Conservation (phyloP, 2,797 vertebrate species). For the Protonibea diacanthus region DNA sequence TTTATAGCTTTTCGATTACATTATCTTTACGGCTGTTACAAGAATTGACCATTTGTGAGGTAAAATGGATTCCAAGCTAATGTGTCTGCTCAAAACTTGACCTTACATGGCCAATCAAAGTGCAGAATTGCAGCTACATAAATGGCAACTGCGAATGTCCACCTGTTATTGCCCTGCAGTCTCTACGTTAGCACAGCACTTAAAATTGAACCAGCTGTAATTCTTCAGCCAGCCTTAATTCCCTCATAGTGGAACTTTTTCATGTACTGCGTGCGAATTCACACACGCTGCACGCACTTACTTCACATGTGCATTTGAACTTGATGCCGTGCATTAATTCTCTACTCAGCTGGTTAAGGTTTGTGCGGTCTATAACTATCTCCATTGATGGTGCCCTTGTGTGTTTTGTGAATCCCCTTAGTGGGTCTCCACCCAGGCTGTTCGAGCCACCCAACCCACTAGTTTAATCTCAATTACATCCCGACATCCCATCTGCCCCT, state of each 20-base stretch:
- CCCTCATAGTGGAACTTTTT: constrained; percentile 14
- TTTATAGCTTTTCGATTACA: constrained; percentile 78
- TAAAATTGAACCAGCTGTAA: constrained; percentile 31
- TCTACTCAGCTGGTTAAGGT: constrained; percentile 23
- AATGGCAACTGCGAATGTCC: constrained; percentile 56
- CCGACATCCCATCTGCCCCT: constrained; percentile 71
- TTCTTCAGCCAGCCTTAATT: constrained; percentile 9
- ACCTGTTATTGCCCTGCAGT: constrained; percentile 53
- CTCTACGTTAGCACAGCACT: constrained; percentile 30
- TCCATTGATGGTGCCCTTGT: constrained; percentile 38
- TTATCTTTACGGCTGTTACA: constrained; percentile 76
- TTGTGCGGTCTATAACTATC: constrained; percentile 35
- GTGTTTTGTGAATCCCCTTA: constrained; percentile 50
- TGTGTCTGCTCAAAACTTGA: constrained; percentile 72
- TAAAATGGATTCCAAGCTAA: constrained; percentile 78
- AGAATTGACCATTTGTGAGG: constrained; percentile 76
- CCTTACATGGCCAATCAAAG: constrained; percentile 64
- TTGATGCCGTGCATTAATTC: constrained; percentile 12
- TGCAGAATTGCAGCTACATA: constrained; percentile 49
- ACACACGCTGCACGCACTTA: background rate
- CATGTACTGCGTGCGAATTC: background rate
- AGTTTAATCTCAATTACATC: constrained; percentile 80
- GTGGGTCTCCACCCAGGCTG: constrained; percentile 62
- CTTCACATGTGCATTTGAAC: constrained; percentile 7
- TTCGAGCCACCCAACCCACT: constrained; percentile 67